A percentile compares a stretch with the other conserved stretches of the same genome.
Evolutionary conservation across 2,113 vertebrate species (phyloP).

Genomic region (Macquaria ambigua): DNA sequence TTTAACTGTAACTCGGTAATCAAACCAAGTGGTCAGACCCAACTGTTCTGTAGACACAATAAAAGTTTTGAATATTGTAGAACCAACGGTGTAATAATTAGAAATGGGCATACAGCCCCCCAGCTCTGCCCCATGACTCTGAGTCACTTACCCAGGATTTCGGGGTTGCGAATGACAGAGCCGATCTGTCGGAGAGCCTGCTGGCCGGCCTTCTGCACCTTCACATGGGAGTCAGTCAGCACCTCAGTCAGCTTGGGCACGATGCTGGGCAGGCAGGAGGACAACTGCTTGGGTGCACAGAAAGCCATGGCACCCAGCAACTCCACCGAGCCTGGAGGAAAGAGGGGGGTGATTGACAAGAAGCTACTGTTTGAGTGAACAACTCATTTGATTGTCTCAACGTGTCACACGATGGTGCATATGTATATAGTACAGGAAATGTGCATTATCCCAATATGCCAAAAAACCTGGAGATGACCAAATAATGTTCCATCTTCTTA

Average conservation of each 20-base stretch:
- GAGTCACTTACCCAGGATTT: constrained; percentile 91
- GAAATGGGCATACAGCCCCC: background rate
- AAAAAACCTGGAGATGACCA: background rate
- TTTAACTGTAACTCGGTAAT: background rate
- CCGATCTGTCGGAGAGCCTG: constrained; percentile 97
- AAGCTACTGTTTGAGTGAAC: background rate
- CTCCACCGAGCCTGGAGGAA: constrained; percentile 92
- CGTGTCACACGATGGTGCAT: too few relatives aligned
- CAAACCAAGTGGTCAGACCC: too few relatives aligned
- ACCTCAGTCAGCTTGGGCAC: constrained; percentile 98
- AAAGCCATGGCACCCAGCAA: constrained; percentile 97
- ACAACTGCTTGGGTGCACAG: constrained; percentile 98
- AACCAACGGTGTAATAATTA: background rate
- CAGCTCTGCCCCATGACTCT: background rate
- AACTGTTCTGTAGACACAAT: too few relatives aligned
- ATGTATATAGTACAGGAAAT: too few relatives aligned
- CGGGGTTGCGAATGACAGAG: constrained; percentile 97
- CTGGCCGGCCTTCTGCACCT: constrained; percentile 98
- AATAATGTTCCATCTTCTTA: background rate
- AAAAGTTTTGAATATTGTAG: too few relatives aligned
- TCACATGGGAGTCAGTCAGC: constrained; percentile 97
- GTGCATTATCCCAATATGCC: background rate
- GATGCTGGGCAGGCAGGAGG: constrained; percentile 97
- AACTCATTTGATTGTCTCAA: too few relatives aligned
- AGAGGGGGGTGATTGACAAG: background rate